Percentiles rank a stretch among this genome's conserved stretches.
Evolutionary conservation across 2,888 invertebrate genomes (phyloP).

Genomic region (Drosophila siamana): DNA sequence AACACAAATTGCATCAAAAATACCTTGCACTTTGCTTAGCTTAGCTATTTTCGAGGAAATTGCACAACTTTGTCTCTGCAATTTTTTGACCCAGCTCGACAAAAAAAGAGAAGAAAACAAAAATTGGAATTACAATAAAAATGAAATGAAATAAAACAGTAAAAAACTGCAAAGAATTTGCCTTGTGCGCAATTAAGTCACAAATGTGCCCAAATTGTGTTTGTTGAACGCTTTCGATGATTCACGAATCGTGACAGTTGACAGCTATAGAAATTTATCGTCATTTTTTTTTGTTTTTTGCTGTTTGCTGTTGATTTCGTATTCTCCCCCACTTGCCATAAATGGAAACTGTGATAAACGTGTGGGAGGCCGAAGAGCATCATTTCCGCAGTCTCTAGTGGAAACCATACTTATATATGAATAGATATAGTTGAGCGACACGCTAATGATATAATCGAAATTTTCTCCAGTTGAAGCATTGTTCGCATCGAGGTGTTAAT

Average conservation of each 20-base stretch:
- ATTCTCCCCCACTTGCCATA: conserved; percentile 31
- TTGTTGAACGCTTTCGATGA: conserved; percentile 48
- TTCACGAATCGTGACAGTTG: conserved; percentile 54
- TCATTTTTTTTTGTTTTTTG: conserved; percentile 12
- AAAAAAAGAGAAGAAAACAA: conserved; percentile 1
- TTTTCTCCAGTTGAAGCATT: not conserved
- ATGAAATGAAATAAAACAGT: conserved; percentile 13
- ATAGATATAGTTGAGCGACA: conserved; percentile 19
- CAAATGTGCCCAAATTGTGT: conserved; percentile 40
- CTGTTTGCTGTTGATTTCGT: conserved; percentile 10
- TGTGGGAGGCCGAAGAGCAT: conserved; percentile 34
- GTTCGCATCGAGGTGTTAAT: conserved; percentile 37
- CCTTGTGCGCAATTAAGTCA: conserved; percentile 53
- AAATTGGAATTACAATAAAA: conserved; percentile 13
- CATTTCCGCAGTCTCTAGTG: conserved; percentile 30
- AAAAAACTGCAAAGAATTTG: conserved; percentile 32
- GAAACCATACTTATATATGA: conserved; percentile 23
- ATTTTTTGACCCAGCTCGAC: conserved; percentile 22
- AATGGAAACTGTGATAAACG: conserved; percentile 29
- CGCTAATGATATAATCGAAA: conserved; percentile 33
- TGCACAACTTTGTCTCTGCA: conserved; percentile 44
- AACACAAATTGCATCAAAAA: conserved; percentile 62
- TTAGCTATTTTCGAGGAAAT: conserved; percentile 58
- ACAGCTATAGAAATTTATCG: conserved; percentile 51
- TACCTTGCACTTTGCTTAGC: conserved; percentile 65